Conservation (phyloP, 2,888 invertebrate genomes). For the Steromphala cineraria region DNA sequence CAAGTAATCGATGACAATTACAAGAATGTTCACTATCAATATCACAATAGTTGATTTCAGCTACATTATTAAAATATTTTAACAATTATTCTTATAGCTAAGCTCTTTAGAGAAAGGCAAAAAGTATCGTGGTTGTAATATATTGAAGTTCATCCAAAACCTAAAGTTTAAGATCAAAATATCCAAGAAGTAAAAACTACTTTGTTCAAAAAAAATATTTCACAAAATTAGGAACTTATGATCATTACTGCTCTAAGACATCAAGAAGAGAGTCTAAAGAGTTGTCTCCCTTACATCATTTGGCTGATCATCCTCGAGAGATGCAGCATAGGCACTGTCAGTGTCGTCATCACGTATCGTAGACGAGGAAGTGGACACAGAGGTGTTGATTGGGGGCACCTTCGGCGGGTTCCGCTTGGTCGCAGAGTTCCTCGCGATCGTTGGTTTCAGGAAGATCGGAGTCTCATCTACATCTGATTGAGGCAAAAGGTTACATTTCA, state of each 20-base stretch:
- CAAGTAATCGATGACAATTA: no score
- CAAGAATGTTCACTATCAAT: no score
- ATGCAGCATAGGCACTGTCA: constrained; percentile 66
- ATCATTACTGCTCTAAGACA: no score
- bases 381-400: constrained; percentile 65
- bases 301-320: constrained; percentile 47
- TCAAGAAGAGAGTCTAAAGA: not conserved
- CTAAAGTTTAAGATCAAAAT: not conserved
- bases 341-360: constrained; percentile 56
- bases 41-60: no score
- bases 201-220: no score
- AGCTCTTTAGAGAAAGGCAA: no score
- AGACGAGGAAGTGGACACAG: constrained; percentile 23
- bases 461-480: constrained; percentile 60
- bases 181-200: no score
- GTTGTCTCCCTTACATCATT: not conserved
- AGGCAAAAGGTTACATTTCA: no score
- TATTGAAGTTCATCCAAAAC: not conserved
- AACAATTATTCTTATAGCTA: no score
- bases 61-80: no score
- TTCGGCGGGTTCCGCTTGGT: constrained; percentile 61
- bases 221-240: no score
- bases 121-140: no score
- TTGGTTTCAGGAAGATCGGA: constrained; percentile 69
- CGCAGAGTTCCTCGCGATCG: constrained; percentile 68